phyloP scores from a whole-genome alignment of 2,888 invertebrate genomes.

The Thelaira solivaga region DNA sequence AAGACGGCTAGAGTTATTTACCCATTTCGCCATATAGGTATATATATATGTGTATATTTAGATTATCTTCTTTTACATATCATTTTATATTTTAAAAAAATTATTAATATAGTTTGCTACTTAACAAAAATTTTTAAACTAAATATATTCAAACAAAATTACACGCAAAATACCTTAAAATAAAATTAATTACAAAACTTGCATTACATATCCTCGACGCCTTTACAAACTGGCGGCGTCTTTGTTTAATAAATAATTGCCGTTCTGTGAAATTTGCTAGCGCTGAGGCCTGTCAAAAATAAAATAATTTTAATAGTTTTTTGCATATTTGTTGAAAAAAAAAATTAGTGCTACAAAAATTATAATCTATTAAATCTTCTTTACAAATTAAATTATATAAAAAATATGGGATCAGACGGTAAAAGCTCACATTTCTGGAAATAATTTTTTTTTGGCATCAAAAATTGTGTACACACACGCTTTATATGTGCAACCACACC shows the following conservation, averaged over 20 bases:
- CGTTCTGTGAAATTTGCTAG: too few relatives aligned
- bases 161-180: too few relatives aligned
- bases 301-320: not conserved
- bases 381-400: not conserved
- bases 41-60: too few relatives aligned
- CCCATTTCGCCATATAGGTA: too few relatives aligned
- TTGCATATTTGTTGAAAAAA: not conserved
- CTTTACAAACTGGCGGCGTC: conserved; percentile 8
- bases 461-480: conserved; percentile 44
- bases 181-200: too few relatives aligned
- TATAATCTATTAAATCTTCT: not conserved
- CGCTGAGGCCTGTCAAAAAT: not conserved
- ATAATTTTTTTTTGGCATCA: not conserved
- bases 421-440: conserved; percentile 17
- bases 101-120: too few relatives aligned
- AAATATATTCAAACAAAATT: too few relatives aligned
- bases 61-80: too few relatives aligned
- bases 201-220: too few relatives aligned
- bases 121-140: too few relatives aligned
- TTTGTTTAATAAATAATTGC: not conserved
- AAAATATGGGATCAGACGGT: conserved; percentile 65
- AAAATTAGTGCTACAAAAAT: not conserved
- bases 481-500: not conserved
- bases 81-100: too few relatives aligned
- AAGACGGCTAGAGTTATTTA: too few relatives aligned